Percentiles rank a stretch among this genome's conserved stretches.
These are phyloP conservation scores for Pyrrhia umbra DNA, from an alignment of 2,888 invertebrate species.

Conservation along the genomic window DNA sequence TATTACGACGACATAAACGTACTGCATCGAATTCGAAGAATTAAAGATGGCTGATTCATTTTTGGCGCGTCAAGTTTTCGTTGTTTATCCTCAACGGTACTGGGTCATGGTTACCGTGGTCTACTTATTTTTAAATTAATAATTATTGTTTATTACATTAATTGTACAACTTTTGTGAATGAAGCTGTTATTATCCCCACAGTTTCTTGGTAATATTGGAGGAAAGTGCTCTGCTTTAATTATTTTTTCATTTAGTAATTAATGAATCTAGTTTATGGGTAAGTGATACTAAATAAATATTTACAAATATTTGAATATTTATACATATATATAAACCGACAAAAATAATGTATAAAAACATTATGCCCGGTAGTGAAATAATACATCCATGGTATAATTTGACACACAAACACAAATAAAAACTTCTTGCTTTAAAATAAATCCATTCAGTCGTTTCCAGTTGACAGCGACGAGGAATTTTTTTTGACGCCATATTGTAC, in stretches of 20 bases:
- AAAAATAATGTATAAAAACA: too few relatives aligned
- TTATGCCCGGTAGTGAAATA: too few relatives aligned
- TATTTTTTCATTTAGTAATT: background rate
- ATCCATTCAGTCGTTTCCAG: too few relatives aligned
- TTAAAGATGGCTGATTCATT: slow-evolving; percentile 58
- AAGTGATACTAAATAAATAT: too few relatives aligned
- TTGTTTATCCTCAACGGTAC: slow-evolving; percentile 55
- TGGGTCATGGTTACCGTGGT: slow-evolving; percentile 50
- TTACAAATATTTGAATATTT: too few relatives aligned
- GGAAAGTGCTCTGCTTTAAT: background rate
- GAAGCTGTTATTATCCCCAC: slow-evolving; percentile 12
- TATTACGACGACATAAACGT: slow-evolving; percentile 3
- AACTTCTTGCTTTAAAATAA: too few relatives aligned
- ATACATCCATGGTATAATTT: too few relatives aligned
- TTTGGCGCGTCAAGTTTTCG: slow-evolving; percentile 52
- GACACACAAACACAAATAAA: too few relatives aligned
- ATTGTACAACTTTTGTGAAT: slow-evolving; percentile 25
- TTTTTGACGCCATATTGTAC: too few relatives aligned
- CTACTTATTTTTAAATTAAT: slow-evolving; percentile 27
- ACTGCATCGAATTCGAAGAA: slow-evolving; percentile 48
- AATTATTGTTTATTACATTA: slow-evolving; percentile 32
- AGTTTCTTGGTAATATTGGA: slow-evolving; percentile 34
- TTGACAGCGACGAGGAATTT: too few relatives aligned
- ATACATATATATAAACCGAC: too few relatives aligned
- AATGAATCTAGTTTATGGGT: too few relatives aligned